Percentiles rank a stretch among this genome's conserved stretches.
Evolutionary conservation across 2,888 invertebrate species (phyloP).

Genomic region (Phaonia tiefii): DNA sequence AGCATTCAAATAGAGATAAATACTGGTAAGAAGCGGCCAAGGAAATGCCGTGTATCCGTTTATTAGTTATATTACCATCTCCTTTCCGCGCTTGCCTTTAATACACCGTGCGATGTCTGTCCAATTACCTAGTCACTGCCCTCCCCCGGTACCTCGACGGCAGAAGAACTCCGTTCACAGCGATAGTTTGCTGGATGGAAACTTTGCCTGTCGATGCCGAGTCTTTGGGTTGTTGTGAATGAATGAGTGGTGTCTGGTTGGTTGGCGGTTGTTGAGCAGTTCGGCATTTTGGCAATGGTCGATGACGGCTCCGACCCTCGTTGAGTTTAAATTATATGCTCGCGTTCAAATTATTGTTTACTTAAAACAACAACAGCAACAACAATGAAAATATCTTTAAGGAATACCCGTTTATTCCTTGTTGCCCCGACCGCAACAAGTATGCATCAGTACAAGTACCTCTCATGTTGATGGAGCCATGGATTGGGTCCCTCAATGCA

Average conservation of each 20-base stretch:
- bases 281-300: conserved; percentile 49
- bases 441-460: conserved; percentile 1
- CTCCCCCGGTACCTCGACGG: conserved; percentile 32
- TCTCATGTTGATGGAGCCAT: conserved; percentile 1
- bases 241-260: no score
- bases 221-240: no score
- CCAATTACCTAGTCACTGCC: background rate
- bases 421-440: conserved; percentile 37
- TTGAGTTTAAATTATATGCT: conserved; percentile 68
- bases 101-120: no score
- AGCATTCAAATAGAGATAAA: conserved; percentile 14
- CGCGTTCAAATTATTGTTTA: conserved; percentile 69
- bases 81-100: background rate
- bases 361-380: conserved; percentile 62
- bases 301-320: conserved; percentile 63
- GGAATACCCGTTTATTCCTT: conserved; percentile 53
- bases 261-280: conserved; percentile 9
- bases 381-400: conserved; percentile 38
- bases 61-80: conserved; percentile 11
- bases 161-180: conserved; percentile 18
- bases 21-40: background rate
- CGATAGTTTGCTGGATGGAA: conserved; percentile 18
- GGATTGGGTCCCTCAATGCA: background rate
- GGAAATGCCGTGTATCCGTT: background rate
- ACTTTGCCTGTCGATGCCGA: no score